Evolutionary conservation across 2,797 vertebrate genomes (phyloP), one percentile per base, ranked within the genome.

Genomic region (Amniataba percoides): DNA sequence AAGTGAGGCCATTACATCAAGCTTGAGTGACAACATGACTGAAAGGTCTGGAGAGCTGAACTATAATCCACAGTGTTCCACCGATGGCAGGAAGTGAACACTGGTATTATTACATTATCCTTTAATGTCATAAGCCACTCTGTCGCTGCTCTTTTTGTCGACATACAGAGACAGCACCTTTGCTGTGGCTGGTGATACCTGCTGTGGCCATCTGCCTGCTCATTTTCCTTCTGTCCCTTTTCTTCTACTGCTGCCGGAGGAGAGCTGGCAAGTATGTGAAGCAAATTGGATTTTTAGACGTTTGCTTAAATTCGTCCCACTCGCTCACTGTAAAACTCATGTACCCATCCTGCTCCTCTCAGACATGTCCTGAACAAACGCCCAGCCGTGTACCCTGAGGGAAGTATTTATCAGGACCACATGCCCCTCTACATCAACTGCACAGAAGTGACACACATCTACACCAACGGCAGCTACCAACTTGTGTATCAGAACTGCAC

Each of bases 391-490:
- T 92, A 81, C 62, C 89, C 91, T 13, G 88, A 60, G 58, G 83
- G 72, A 51, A 81, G 78, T 13, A 79, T 94, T 49, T 95, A 94
- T 84, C 94, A 94, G 81, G 92, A 93, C 31, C 92, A 46, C 16
- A 88, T 72, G 81, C 94, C 95, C 0, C 91, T 96, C 51, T 96
- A 96, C 69, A 94, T 96, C 36, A 96, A 96, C 88, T 95, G 95
- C 84, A 92, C 93, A 10, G 95, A 96, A 80, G 95, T 95, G n/a
- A 95, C 94, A 39, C 84, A 96, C 74, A 75, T 96, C 83, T 96
- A 96, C 86, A 94, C 89, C 69, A 96, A 96, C 15, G 95, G 95
- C 71, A 96, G 94, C 89, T 96, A 96, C 84, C 95, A 96, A 53
- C 92, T 96, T 11, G 86, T 96, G 1, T 96, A 96, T 82, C 94